Base-by-base conservation (phyloP, 2,113 vertebrate genomes). In the Eulemur rufifrons region DNA sequence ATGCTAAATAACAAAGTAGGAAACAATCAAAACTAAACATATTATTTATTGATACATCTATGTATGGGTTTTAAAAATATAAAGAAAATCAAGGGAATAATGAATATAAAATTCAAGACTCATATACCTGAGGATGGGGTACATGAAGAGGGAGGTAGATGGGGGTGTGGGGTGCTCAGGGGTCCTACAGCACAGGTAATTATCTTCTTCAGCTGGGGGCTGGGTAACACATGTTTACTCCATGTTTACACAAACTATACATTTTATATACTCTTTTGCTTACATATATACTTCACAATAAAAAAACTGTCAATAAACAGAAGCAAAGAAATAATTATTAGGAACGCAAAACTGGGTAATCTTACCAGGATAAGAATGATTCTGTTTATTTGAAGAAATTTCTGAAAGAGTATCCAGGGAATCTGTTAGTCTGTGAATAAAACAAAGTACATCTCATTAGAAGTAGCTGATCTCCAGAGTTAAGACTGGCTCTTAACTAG, bases 331-430 rank as follows among this genome's bases (percentile, higher is more conserved):
- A 80, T 37, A 85, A 45, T 52, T 91, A 61, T 56, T 93, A 83
- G 61, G 12, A 86, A 86, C 3, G 95, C 81, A 91, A 81, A 96
- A 95, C 13, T 18, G 3, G 74, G n/a, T 64, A 34, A 50, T 96
- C 99, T 98, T 98, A 99, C 99, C 99, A 83, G 98, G 99, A 95
- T 99, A 98, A 92, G 99, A 98, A 97, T 98, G 98, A 93, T 98
- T 99, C 97, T 98, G 98, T 97, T 99, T 99, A 90, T 98, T 99
- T 5, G 98, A 98, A 0, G 99, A 99, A 95, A 99, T 98, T 97
- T 99, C 99, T 52, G 99, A 98, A 39, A 99, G 99, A 23, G 99
- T 99, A 91, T 99, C 99, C 87, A 99, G 97, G n/a, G 99, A 99
- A 59, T 99, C 99, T 5, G 99, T 99, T 94, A 99, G 98, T 98